Evolutionary conservation across 2,113 vertebrate genomes (phyloP).

Genomic region (Thalassarche chlororhynchos): DNA sequence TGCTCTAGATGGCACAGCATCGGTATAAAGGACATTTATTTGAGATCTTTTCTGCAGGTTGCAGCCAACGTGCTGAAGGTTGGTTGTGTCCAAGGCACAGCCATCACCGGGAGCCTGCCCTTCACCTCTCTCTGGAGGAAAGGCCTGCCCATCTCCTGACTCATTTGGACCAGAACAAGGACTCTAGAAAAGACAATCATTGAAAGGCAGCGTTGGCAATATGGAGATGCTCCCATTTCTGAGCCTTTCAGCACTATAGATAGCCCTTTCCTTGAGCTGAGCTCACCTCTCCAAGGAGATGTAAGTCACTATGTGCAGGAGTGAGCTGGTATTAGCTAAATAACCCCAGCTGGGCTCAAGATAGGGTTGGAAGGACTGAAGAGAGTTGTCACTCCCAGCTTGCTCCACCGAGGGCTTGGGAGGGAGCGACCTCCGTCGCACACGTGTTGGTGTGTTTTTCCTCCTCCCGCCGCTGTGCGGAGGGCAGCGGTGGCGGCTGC

Average conservation of each 20-base stretch:
- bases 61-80: neutral
- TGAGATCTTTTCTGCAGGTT: neutral
- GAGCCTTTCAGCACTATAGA: neutral
- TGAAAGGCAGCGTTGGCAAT: accelerated
- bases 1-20: neutral
- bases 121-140: neutral
- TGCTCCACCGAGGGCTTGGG: neutral
- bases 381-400: neutral
- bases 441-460: accelerated
- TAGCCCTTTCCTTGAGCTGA: neutral
- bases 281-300: neutral
- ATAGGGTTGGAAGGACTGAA: neutral
- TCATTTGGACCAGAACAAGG: neutral
- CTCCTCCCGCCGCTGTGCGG: accelerated
- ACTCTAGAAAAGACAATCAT: neutral
- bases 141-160: neutral
- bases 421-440: accelerated
- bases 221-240: neutral
- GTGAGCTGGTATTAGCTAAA: neutral
- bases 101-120: neutral
- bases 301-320: accelerated
- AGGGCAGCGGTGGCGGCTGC: neutral
- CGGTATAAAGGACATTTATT: neutral
- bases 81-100: too few species aligned
- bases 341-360: neutral